Evolutionary conservation across 1,140 invertebrate species (phyloP).

Genomic region (Heliconius himera): DNA sequence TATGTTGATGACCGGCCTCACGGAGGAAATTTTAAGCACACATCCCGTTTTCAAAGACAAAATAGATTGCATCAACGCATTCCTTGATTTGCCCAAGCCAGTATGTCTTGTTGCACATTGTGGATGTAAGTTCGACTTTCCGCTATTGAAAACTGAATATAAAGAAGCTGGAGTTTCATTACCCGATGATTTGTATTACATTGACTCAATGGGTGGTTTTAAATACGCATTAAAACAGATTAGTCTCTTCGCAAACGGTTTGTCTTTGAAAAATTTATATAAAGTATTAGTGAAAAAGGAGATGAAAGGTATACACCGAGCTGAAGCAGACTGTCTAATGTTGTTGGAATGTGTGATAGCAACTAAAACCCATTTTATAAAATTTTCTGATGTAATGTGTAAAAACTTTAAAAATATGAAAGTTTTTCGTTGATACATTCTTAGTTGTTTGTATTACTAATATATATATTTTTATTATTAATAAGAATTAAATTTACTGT

Average conservation of each 20-base stretch:
- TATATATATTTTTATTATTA: not conserved
- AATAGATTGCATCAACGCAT: constrained; percentile 79
- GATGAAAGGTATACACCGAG: constrained; percentile 35
- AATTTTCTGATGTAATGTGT: not conserved
- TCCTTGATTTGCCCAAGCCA: constrained; percentile 85
- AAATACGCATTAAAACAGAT: not conserved
- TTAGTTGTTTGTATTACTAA: not conserved
- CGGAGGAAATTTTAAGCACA: constrained; percentile 84
- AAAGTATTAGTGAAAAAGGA: constrained; percentile 1
- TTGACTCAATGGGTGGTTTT: constrained; percentile 74
- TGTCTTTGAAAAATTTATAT: constrained; percentile 7
- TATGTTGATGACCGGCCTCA: constrained; percentile 83
- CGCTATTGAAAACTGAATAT: constrained; percentile 85
- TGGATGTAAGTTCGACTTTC: constrained; percentile 90
- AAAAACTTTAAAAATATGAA: not conserved
- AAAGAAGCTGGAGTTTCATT: constrained; percentile 69
- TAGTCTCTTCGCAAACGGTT: not conserved
- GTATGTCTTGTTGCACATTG: constrained; percentile 92
- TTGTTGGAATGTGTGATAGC: constrained; percentile 75
- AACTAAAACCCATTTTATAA: constrained; percentile 57
- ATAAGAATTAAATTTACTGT: not conserved
- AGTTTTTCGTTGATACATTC: not conserved
- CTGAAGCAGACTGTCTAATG: constrained; percentile 54
- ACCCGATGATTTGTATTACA: constrained; percentile 79
- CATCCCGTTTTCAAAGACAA: constrained; percentile 83